phyloP scores from a whole-genome alignment of 2,797 vertebrate species.

The Cephalopachus bancanus region DNA sequence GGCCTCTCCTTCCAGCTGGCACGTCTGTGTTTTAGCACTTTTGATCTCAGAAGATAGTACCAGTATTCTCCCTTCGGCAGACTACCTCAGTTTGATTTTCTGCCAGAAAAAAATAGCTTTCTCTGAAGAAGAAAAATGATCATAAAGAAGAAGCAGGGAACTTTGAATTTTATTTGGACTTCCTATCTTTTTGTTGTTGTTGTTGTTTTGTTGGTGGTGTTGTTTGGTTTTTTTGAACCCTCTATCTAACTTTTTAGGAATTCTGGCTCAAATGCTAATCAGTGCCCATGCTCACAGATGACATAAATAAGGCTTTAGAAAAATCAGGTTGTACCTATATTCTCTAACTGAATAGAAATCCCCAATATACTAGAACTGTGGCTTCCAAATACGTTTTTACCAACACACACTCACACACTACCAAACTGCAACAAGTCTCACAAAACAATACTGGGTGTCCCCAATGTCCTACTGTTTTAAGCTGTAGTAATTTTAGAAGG shows the following conservation, averaged over 20 bases:
- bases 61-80: background rate
- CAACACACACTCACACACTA: background rate
- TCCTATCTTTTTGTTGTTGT: background rate
- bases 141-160: background rate
- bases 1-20: background rate
- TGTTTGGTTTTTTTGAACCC: background rate
- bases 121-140: background rate
- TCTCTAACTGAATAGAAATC: background rate
- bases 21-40: background rate
- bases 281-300: background rate
- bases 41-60: background rate
- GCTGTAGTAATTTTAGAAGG: background rate
- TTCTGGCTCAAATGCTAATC: background rate
- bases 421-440: background rate
- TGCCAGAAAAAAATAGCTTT: background rate
- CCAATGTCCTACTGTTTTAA: background rate
- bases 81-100: background rate
- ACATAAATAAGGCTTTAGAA: background rate
- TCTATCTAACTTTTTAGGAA: background rate
- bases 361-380: background rate
- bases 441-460: background rate
- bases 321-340: background rate
- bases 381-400: background rate
- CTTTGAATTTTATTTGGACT: constrained; percentile 30
- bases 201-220: too few relatives aligned